Base-by-base conservation (phyloP, 2,113 vertebrate species). In the Murina feae region DNA sequence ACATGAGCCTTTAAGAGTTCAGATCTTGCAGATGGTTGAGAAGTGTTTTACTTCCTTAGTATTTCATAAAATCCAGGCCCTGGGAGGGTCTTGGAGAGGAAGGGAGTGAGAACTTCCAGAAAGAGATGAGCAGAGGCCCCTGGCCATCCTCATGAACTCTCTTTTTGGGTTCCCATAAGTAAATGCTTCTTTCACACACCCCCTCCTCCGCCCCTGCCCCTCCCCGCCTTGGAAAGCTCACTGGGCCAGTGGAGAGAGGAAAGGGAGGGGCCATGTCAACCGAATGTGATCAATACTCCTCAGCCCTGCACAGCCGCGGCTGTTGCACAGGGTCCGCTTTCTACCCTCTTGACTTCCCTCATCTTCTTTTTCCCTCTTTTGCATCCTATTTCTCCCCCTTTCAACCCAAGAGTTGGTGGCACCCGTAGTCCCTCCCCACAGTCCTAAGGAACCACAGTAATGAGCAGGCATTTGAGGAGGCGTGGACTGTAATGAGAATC, bases 41-140 rank as follows among this genome's bases (percentile, higher is more conserved):
- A 78, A 55, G 44, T 37, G 5, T n/a, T 87, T 84, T 51, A 60
- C 23, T 20, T 91, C 53, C 28, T 51, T 72, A 53, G n/a, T 58
- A n/a, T 71, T 93, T 87, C 71, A 84, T 80, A 58, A 93, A 71
- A 83, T 75, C 28, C 75, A 92, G 91, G 85, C 69, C 49, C 83
- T 83, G 25, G 42, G 35, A 86, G 47, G 30, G 72, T 91, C 51
- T 95, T 75, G 85, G 69, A 95, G 44, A 71, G 49, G 44, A 92
- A 89, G 13, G 11, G 88, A 90, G n/a, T 66, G 37, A 86, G 42
- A 49, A 9, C 23, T 47, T 87, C 65, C 89, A 92, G 51, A 79
- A 66, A 17, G 65, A 75, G 30, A 75, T 25, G 58, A n/a, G 42
- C 25, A 4, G 13, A 37, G n/a, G 16, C 37, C 82, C 69, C 83